phyloP scores from a whole-genome alignment of 2,113 vertebrate species.

The Mola mola region DNA sequence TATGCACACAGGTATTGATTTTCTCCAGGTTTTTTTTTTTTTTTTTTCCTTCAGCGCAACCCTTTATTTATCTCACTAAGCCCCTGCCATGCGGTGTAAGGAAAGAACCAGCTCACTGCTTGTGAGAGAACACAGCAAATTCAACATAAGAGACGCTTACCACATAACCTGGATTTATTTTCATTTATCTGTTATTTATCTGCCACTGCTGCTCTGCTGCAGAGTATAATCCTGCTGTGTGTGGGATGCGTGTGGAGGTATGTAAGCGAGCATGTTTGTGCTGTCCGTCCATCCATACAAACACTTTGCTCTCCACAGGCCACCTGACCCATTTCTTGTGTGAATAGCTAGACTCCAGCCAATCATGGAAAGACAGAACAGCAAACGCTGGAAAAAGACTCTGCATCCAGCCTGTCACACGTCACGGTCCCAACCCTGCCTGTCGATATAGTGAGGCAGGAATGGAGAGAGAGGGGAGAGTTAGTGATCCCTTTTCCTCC shows the following conservation, averaged over 20 bases:
- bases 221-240: constrained; percentile 49
- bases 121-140: constrained; percentile 46
- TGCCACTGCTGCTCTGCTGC: constrained; percentile 41
- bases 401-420: constrained; percentile 64
- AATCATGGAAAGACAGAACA: constrained; percentile 67
- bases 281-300: constrained; percentile 55
- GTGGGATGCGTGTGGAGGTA: constrained; percentile 58
- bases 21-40: constrained; percentile 72
- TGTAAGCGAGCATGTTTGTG: constrained; percentile 40
- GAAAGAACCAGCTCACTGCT: constrained; percentile 46
- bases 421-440: constrained; percentile 69
- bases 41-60: constrained; percentile 78
- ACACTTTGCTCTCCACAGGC: constrained; percentile 71
- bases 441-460: constrained; percentile 64
- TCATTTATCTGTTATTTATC: constrained; percentile 61
- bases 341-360: constrained; percentile 76
- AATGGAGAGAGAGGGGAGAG: constrained; percentile 29
- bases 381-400: constrained; percentile 61
- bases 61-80: constrained; percentile 79
- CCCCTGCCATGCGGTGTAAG: constrained; percentile 57
- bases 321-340: constrained; percentile 80
- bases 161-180: constrained; percentile 61
- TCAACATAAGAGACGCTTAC: constrained; percentile 42
- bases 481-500: constrained; percentile 31
- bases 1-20: constrained; percentile 95